Conservation (phyloP, 1,140 invertebrate species). For the Orius laevigatus region DNA sequence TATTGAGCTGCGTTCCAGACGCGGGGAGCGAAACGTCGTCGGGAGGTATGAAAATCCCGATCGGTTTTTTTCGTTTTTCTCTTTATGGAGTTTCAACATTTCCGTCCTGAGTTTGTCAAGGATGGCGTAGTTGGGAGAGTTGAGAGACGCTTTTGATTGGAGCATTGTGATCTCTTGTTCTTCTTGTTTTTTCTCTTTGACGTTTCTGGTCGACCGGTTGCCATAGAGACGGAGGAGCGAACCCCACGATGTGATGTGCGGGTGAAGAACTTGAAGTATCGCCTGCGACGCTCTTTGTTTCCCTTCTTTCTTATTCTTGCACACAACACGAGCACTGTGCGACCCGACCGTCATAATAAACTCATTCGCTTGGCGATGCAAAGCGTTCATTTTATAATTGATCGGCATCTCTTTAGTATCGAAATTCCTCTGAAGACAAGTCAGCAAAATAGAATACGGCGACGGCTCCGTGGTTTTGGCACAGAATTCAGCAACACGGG, state of each 20-base stretch:
- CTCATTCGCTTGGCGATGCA: constrained; percentile 85
- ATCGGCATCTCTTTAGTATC: constrained; percentile 79
- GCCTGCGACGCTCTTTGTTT: constrained; percentile 91
- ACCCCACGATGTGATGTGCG: constrained; percentile 88
- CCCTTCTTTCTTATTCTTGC: constrained; percentile 93
- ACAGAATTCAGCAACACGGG: constrained; percentile 82
- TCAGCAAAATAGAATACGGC: constrained; percentile 82
- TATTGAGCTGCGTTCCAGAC: constrained; percentile 16
- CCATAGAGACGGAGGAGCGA: constrained; percentile 85
- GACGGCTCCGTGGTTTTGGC: constrained; percentile 87
- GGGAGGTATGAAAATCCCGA: constrained; percentile 16
- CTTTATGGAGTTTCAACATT: constrained; percentile 59
- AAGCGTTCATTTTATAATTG: constrained; percentile 69
- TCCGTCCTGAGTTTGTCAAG: constrained; percentile 76
- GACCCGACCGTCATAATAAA: constrained; percentile 90
- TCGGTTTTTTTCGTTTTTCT: constrained; percentile 12
- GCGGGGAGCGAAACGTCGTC: constrained; percentile 6
- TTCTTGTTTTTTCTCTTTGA: constrained; percentile 86
- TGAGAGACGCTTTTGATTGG: constrained; percentile 75
- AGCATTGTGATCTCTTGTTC: constrained; percentile 86
- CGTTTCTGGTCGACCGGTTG: constrained; percentile 76
- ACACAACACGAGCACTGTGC: constrained; percentile 70
- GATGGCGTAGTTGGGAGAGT: constrained; percentile 86
- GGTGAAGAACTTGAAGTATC: constrained; percentile 81
- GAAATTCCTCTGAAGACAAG: constrained; percentile 83